Evolutionary conservation across 2,113 vertebrate genomes (phyloP).

Genomic region (Coreoperca whiteheadi): DNA sequence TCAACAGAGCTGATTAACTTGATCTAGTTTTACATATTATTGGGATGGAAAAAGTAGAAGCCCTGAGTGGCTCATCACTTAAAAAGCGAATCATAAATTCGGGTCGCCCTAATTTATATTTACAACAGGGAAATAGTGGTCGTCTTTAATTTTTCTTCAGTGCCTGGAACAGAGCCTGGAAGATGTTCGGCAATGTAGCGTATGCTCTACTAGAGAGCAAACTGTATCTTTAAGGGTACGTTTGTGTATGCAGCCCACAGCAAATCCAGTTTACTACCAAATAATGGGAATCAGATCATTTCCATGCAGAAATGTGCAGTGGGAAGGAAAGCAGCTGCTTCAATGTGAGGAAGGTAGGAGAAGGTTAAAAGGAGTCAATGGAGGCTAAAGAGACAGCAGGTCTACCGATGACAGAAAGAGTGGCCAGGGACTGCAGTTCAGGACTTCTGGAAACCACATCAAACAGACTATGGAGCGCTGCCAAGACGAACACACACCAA

Average conservation of each 20-base stretch:
- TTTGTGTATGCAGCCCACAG: conserved; percentile 61
- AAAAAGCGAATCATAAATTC: conserved; percentile 51
- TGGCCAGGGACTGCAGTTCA: conserved; percentile 85
- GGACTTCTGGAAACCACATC: conserved; percentile 87
- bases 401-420: conserved; percentile 87
- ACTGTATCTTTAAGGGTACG: conserved; percentile 17
- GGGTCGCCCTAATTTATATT: conserved; percentile 53
- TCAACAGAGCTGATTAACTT: conserved; percentile 70
- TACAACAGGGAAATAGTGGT: conserved; percentile 45
- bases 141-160: conserved; percentile 45
- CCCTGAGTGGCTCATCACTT: conserved; percentile 34
- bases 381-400: conserved; percentile 84
- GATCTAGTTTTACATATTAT: conserved; percentile 63
- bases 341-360: conserved; percentile 77
- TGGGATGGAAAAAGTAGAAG: conserved; percentile 48
- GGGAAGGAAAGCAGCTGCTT: conserved; percentile 83
- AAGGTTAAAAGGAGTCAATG: conserved; percentile 89
- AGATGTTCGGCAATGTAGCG: conserved; percentile 28
- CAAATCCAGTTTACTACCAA: conserved; percentile 68
- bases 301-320: conserved; percentile 69
- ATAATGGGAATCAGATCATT: conserved; percentile 80
- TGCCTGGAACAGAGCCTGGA: conserved; percentile 41
- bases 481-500: conserved; percentile 85
- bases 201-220: conserved; percentile 13
- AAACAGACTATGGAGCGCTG: conserved; percentile 82